Evolutionary conservation across 2,113 vertebrate species (phyloP).

Genomic region (Empidonax alnorum): DNA sequence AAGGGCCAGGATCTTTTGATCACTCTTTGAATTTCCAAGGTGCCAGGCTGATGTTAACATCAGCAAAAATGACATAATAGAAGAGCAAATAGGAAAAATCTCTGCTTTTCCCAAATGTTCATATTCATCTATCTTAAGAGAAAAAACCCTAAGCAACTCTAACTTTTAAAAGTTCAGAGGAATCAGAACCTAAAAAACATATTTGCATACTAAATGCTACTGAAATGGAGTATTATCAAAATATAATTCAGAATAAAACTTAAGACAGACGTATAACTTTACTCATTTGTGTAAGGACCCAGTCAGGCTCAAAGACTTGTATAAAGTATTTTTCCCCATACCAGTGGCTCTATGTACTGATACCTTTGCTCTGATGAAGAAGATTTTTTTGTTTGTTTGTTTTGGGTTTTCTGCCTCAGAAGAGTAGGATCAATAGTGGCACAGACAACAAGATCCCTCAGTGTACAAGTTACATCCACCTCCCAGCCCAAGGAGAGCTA

Average conservation of each 20-base stretch:
- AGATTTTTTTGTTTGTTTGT: rapidly evolving
- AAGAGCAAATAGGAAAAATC: background rate
- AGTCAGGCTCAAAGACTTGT: background rate
- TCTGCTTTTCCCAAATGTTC: background rate
- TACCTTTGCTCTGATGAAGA: background rate
- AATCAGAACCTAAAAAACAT: background rate
- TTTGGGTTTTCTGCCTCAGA: background rate
- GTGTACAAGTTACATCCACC: background rate
- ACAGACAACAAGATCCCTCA: background rate
- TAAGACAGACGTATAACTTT: background rate
- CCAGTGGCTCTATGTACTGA: background rate
- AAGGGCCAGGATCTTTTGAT: background rate
- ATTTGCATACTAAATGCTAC: background rate
- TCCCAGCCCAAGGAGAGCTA: background rate
- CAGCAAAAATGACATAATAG: background rate
- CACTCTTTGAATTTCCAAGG: background rate
- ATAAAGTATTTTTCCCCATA: background rate
- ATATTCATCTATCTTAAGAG: background rate
- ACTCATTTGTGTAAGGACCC: background rate
- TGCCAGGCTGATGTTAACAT: background rate
- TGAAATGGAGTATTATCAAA: background rate
- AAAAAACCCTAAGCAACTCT: background rate
- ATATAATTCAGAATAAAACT: background rate
- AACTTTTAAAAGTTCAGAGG: background rate
- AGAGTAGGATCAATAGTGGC: background rate